These are phyloP conservation scores for Chlorospingus flavigularis DNA, from an alignment of 2,797 vertebrate species.

Conservation along the genomic window DNA sequence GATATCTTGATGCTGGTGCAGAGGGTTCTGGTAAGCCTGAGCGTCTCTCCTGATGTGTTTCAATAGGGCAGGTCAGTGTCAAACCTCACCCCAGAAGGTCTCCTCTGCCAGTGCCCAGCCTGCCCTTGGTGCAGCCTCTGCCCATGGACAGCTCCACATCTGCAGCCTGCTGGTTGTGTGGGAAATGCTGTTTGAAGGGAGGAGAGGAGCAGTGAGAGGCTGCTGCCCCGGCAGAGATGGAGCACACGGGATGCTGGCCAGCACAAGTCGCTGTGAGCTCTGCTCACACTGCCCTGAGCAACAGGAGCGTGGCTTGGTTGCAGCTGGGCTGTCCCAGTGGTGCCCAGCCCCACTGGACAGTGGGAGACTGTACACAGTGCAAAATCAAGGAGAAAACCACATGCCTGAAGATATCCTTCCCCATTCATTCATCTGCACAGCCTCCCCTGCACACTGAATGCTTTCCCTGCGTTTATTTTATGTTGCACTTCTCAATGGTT, in stretches of 20 bases:
- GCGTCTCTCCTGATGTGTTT: neutral
- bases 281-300: neutral
- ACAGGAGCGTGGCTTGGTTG: neutral
- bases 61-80: neutral
- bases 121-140: neutral
- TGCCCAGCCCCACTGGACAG: neutral
- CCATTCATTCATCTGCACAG: neutral
- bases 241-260: neutral
- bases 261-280: neutral
- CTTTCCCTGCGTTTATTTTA: neutral
- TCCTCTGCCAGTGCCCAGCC: neutral
- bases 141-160: fast-evolving
- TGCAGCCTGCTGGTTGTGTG: neutral
- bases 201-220: fast-evolving
- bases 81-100: neutral
- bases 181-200: neutral
- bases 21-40: neutral
- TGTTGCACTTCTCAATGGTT: neutral
- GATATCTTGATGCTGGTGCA: neutral
- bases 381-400: neutral
- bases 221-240: neutral
- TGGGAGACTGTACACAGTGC: neutral
- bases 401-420: neutral
- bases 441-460: neutral
- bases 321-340: neutral